Evolutionary conservation across 2,888 invertebrate genomes (phyloP), one percentile per base, ranked within the genome.

Genomic region (Pomacea canaliculata): DNA sequence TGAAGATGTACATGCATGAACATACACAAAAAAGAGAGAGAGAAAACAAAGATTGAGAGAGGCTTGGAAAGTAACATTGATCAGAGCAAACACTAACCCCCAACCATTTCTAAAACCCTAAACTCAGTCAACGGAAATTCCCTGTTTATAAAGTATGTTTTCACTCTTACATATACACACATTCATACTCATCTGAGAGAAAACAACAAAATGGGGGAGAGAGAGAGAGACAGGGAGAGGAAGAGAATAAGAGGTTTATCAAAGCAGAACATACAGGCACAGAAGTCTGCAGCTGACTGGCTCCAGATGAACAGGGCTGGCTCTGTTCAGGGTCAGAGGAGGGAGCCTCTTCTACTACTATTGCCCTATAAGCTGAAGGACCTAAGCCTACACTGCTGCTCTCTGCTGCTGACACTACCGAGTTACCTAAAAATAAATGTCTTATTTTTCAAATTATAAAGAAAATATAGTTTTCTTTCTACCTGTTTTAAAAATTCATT

Each of bases 291-390:
- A 13, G 70, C 18, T 8, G 37, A 48, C 19, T 27, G 27, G 56
- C 59, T 7, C 73, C 73, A n/a, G 73, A 73, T 4, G 73, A 56
- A 46, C 73, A 66, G 9, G 73, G 73, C 48, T 73, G 48, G 69
- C 48, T 73, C 46, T 73, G 67, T 16, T 73, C 59, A 27, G 5
- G 23, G 9, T 12, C 63, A 18, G 23, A 10, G 19, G 23, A 19
- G 48, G 51, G 3, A 37, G 69, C n/a, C n/a, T n/a, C 69, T 46
- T 13, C 19, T 8, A 69, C 48, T 13, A 69, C 46, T 1, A 46
- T 46, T 9, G n/a, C 46, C 18, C 7, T 9, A 37, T 13, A 69
- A 69, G 69, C 48, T n/a, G 49, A 37, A 65, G 70, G 23, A 16
- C 19, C 59, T 46, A 23, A 16, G 7, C 60, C 74, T n/a, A 69